Evolutionary conservation across 1,140 invertebrate species (phyloP), one percentile per base, ranked within the genome.

Genomic region (Conopomorpha cramerella): DNA sequence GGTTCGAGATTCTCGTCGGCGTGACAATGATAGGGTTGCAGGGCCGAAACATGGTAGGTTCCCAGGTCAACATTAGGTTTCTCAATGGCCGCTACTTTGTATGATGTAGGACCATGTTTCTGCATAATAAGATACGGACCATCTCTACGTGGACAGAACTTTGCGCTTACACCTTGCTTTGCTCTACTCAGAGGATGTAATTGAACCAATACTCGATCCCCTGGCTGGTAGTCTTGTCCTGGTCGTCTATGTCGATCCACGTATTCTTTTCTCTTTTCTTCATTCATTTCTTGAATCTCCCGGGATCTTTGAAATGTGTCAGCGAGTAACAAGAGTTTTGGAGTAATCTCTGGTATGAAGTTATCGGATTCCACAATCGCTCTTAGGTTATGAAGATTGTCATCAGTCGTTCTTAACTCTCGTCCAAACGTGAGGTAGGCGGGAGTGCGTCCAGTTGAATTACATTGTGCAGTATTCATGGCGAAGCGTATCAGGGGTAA

Each of bases 391-490:
- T 42, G 36, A 3, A 44, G 3, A 14, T 39, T 36, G 32, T 50
- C 47, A 11, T 38, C 17, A 3, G 34, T 36, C 6, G 45, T 46
- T 11, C 45, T 17, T 6, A 47, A 15, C 26, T 47, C 45, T 17
- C 45, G 19, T 3, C 38, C 44, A 29, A 51, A 51, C 7, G 51
- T 67, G 28, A 12, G 29, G 27, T 58, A 50, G 4, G 67, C 64
- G 1, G 71, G 63, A 2, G 57, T 58, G 31, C 44, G 61, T 10
- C 54, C 51, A 1, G 66, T 74, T 0, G 49, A 36, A n/a, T 53
- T 46, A 30, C 61, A 47, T 1, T 40, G 37, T 0, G 55, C 60
- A 8, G 65, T 60, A 30, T 74, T 70, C 18, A 59, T 46, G 0
- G 70, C 67, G 34, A 66, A 72, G 0, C 49, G 36, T 4, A 70